These are phyloP conservation scores for Sibirionetta formosa DNA, from an alignment of 2,797 vertebrate species.

Conservation along the genomic window DNA sequence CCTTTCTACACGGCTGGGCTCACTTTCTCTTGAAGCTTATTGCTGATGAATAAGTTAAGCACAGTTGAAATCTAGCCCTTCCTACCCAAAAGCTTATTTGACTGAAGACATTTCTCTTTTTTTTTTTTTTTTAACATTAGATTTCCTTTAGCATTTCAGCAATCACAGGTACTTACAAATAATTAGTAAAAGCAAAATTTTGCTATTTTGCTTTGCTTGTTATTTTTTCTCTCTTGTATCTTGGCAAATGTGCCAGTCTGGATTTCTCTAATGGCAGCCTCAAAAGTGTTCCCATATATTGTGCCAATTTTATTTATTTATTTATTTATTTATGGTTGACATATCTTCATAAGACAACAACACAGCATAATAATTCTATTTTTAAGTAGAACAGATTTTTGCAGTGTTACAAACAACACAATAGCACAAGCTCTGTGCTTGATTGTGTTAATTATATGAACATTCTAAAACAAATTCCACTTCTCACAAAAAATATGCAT, in stretches of 20 bases:
- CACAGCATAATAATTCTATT: neutral
- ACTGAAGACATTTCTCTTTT: conserved; percentile 21
- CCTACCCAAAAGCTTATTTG: conserved; percentile 42
- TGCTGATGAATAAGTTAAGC: conserved; percentile 61
- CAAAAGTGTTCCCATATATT: neutral
- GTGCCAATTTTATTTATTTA: neutral
- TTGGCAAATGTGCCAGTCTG: neutral
- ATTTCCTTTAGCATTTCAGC: conserved; percentile 23
- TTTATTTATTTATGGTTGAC: neutral
- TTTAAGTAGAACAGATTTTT: conserved; percentile 55
- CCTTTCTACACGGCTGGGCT: conserved; percentile 12
- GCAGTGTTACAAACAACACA: neutral
- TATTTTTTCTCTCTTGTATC: neutral
- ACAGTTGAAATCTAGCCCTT: conserved; percentile 56
- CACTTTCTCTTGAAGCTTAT: conserved; percentile 58
- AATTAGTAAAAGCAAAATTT: conserved; percentile 39
- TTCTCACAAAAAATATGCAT: neutral
- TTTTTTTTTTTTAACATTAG: neutral
- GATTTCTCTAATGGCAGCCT: conserved; percentile 38
- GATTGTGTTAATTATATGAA: conserved; percentile 15
- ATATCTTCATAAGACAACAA: conserved; percentile 24
- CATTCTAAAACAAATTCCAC: conserved; percentile 18
- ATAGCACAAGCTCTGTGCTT: neutral
- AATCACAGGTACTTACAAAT: conserved; percentile 28
- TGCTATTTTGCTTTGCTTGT: conserved; percentile 26